Evolutionary conservation across 2,888 invertebrate genomes (phyloP).

Genomic region (Plemyria rubiginata): DNA sequence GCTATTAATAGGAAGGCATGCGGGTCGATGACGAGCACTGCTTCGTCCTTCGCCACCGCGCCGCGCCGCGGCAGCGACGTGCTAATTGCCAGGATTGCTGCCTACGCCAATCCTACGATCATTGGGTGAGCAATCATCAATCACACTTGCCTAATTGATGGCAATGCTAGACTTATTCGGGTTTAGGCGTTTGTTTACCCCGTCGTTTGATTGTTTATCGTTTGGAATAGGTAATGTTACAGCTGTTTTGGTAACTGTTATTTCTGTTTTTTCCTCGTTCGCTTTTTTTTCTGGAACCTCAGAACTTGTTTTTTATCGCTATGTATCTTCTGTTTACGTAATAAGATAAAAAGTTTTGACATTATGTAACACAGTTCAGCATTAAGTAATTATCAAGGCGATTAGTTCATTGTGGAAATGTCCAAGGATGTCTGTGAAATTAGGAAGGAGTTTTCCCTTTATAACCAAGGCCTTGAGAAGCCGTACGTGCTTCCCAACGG

Average conservation of each 20-base stretch:
- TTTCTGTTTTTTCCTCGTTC: slow-evolving; percentile 1
- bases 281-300: slow-evolving; percentile 3
- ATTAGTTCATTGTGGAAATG: no score
- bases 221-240: slow-evolving; percentile 9
- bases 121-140: slow-evolving; percentile 34
- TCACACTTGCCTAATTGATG: slow-evolving; percentile 21
- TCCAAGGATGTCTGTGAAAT: no score
- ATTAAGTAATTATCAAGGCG: no score
- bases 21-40: slow-evolving; percentile 29
- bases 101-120: slow-evolving; percentile 33
- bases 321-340: background rate
- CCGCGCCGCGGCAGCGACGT: slow-evolving; percentile 13
- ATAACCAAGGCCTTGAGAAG: background rate
- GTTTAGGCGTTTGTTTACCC: slow-evolving; percentile 17
- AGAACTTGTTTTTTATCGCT: background rate
- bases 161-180: slow-evolving; percentile 14
- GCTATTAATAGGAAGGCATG: slow-evolving; percentile 40
- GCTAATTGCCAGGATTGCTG: slow-evolving; percentile 39
- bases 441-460: background rate
- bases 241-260: slow-evolving; percentile 1
- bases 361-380: no score
- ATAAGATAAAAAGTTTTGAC: no score
- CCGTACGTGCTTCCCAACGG: background rate
- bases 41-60: slow-evolving; percentile 33
- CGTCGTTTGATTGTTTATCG: slow-evolving; percentile 12